Evolutionary conservation across 2,888 invertebrate species (phyloP).

Genomic region (Cataglyphis rosenhaueri): DNA sequence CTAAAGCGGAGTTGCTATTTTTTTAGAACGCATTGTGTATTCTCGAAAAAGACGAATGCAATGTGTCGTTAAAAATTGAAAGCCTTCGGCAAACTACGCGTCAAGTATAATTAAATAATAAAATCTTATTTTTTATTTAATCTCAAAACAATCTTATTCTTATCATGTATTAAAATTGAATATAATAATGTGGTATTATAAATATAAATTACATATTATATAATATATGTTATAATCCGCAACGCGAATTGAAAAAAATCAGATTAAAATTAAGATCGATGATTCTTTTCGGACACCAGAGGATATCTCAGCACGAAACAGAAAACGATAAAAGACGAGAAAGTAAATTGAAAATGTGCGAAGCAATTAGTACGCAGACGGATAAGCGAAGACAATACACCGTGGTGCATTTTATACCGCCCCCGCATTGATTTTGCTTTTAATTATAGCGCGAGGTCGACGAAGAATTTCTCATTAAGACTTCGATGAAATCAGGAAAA

Average conservation of each 20-base stretch:
- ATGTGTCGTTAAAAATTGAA: background rate
- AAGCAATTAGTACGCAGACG: slow-evolving; percentile 34
- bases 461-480: slow-evolving; percentile 38
- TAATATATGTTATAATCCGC: background rate
- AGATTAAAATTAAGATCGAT: background rate
- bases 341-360: slow-evolving; percentile 45
- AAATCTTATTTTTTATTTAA: background rate
- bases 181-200: background rate
- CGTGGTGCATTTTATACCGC: slow-evolving; percentile 20
- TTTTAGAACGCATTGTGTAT: background rate
- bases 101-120: background rate
- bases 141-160: background rate
- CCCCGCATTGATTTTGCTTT: slow-evolving; percentile 33
- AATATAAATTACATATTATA: background rate
- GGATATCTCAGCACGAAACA: background rate
- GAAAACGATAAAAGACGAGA: slow-evolving; percentile 16
- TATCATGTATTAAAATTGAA: background rate
- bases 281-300: background rate
- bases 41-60: background rate
- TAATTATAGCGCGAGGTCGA: slow-evolving; percentile 31
- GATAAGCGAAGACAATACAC: slow-evolving; percentile 27
- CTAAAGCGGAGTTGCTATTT: slow-evolving; percentile 6
- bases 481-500: slow-evolving; percentile 5
- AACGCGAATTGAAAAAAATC: background rate
- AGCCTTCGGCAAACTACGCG: too few relatives aligned